Evolutionary conservation across 2,888 invertebrate genomes (phyloP).

Genomic region (Limenitis camilla): DNA sequence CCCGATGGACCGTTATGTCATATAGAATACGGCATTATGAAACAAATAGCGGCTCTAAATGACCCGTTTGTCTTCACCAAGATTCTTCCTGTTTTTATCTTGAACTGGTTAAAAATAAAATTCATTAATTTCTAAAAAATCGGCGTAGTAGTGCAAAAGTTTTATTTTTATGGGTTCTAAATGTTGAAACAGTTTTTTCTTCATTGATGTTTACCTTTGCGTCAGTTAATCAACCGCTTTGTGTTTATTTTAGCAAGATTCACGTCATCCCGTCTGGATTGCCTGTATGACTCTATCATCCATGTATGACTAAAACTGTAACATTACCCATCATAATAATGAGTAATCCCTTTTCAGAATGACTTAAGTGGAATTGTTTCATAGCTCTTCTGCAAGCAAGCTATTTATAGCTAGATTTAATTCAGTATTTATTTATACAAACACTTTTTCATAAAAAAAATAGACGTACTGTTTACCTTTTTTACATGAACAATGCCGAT

Average conservation of each 20-base stretch:
- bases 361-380: not conserved
- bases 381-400: not conserved
- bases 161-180: not conserved
- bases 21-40: conserved; percentile 15
- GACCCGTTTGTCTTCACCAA: conserved; percentile 9
- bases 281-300: conserved; percentile 46
- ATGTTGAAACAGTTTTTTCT: not conserved
- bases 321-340: conserved; percentile 37
- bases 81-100: conserved; percentile 9
- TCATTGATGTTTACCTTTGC: conserved; percentile 52
- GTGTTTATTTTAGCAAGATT: conserved; percentile 58
- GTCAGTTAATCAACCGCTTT: conserved; percentile 30
- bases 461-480: not conserved
- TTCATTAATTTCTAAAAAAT: not conserved
- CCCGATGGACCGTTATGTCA: conserved; percentile 34
- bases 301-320: conserved; percentile 59
- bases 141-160: not conserved
- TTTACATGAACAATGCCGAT: conserved; percentile 26
- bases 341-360: conserved; percentile 42
- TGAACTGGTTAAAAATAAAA: not conserved
- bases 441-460: not conserved
- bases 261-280: conserved; percentile 56
- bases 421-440: not conserved
- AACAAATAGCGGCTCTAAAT: conserved; percentile 13
- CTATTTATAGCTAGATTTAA: not conserved